Evolutionary conservation across 2,113 vertebrate genomes (phyloP).

Genomic region (Polyodon spathula): DNA sequence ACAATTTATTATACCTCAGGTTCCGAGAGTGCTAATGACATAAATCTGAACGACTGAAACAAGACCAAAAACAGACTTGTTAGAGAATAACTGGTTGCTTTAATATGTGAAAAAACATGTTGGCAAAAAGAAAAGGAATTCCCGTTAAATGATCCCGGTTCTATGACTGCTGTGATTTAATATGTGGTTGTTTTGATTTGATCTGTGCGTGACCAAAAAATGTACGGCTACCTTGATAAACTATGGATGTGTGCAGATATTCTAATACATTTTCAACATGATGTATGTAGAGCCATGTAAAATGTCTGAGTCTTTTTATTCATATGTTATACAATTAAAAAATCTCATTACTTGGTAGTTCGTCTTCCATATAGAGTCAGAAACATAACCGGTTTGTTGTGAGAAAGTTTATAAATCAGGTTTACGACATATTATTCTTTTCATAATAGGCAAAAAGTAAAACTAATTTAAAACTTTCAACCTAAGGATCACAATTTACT

Average conservation of each 20-base stretch:
- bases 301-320: neutral
- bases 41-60: neutral
- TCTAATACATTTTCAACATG: neutral
- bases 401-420: neutral
- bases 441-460: neutral
- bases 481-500: too few relatives aligned
- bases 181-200: neutral
- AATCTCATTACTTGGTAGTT: neutral
- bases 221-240: neutral
- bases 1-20: neutral
- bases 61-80: neutral
- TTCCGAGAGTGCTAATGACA: neutral
- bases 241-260: neutral
- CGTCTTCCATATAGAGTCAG: neutral
- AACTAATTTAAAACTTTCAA: too few relatives aligned
- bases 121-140: neutral
- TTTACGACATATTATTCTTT: neutral
- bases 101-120: neutral
- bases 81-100: neutral
- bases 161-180: neutral
- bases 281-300: neutral
- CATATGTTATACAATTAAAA: neutral
- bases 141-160: neutral
- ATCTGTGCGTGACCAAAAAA: neutral
- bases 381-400: neutral